A percentile compares a stretch with the other conserved stretches of the same genome.
Conservation (phyloP, 2,113 vertebrate genomes). For the Osmerus mordax region DNA sequence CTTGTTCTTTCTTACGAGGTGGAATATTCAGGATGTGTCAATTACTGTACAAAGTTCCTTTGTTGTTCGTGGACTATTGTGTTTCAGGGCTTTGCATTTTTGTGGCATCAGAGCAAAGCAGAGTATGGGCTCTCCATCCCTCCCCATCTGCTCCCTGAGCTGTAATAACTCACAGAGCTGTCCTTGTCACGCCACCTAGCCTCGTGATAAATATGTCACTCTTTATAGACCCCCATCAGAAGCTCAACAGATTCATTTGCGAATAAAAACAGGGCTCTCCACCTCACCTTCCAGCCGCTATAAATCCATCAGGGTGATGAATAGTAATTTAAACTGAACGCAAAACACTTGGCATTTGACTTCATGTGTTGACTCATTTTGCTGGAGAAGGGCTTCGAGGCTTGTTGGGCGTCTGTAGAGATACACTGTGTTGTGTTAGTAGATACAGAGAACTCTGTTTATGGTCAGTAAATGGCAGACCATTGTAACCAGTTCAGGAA, state of each 20-base stretch:
- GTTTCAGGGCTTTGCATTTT: neutral
- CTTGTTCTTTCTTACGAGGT: too few species aligned
- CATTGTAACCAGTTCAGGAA: neutral
- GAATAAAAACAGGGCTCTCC: constrained; percentile 71
- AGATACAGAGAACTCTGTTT: neutral
- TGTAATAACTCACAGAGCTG: constrained; percentile 67
- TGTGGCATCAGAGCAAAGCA: neutral
- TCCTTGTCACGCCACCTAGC: constrained; percentile 71
- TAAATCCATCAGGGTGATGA: constrained; percentile 71
- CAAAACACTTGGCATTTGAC: constrained; percentile 62
- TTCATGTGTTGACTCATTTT: constrained; percentile 64
- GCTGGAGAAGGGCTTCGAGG: constrained; percentile 30
- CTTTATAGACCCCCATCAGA: constrained; percentile 66
- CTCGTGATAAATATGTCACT: constrained; percentile 71
- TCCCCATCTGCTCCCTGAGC: constrained; percentile 33
- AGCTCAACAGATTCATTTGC: constrained; percentile 68
- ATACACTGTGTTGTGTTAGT: constrained; percentile 2
- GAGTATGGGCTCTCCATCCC: constrained; percentile 31
- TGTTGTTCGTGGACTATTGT: neutral
- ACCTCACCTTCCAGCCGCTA: constrained; percentile 26
- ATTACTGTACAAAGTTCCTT: constrained; percentile 26
- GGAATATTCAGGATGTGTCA: neutral
- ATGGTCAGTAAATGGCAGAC: neutral
- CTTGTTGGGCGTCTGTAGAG: constrained; percentile 1
- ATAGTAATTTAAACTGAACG: constrained; percentile 66